phyloP scores from a whole-genome alignment of 1,140 invertebrate species.

The Drosophila sucinea region DNA sequence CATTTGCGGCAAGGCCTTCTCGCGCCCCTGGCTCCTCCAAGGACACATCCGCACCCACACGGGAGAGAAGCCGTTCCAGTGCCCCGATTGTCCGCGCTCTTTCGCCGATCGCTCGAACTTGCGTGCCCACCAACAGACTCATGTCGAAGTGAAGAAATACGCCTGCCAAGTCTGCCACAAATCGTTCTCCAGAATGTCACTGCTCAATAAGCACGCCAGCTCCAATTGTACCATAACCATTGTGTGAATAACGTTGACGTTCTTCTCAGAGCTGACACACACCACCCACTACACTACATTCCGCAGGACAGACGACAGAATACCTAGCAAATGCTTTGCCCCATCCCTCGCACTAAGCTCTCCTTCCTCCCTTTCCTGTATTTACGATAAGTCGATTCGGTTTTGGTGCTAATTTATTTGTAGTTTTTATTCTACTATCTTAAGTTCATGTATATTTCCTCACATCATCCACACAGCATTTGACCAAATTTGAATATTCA shows the following conservation, averaged over 20 bases:
- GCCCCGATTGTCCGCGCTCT: slow-evolving; percentile 95
- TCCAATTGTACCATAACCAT: slow-evolving; percentile 83
- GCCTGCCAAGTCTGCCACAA: slow-evolving; percentile 84
- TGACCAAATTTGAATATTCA: slow-evolving; percentile 61
- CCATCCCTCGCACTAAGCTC: background rate
- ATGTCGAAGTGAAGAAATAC: slow-evolving; percentile 85
- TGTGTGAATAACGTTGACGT: slow-evolving; percentile 50
- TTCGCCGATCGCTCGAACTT: slow-evolving; percentile 96
- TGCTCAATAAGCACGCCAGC: slow-evolving; percentile 92
- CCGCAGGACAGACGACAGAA: slow-evolving; percentile 72
- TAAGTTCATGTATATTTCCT: slow-evolving; percentile 67
- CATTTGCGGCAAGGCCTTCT: slow-evolving; percentile 98
- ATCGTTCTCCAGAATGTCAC: slow-evolving; percentile 93
- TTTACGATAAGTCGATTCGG: slow-evolving; percentile 55
- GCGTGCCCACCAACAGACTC: slow-evolving; percentile 88
- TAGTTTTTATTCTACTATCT: slow-evolving; percentile 31
- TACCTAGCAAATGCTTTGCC: background rate
- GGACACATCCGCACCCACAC: slow-evolving; percentile 96
- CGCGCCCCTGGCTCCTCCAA: slow-evolving; percentile 97
- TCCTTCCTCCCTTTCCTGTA: background rate
- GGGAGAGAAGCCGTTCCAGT: slow-evolving; percentile 97
- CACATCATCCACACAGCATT: slow-evolving; percentile 56
- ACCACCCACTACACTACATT: slow-evolving; percentile 47
- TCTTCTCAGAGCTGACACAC: background rate
- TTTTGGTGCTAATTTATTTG: slow-evolving; percentile 66